Base-by-base conservation (phyloP, 23 tunicate genomes). In the Styela clava region DNA sequence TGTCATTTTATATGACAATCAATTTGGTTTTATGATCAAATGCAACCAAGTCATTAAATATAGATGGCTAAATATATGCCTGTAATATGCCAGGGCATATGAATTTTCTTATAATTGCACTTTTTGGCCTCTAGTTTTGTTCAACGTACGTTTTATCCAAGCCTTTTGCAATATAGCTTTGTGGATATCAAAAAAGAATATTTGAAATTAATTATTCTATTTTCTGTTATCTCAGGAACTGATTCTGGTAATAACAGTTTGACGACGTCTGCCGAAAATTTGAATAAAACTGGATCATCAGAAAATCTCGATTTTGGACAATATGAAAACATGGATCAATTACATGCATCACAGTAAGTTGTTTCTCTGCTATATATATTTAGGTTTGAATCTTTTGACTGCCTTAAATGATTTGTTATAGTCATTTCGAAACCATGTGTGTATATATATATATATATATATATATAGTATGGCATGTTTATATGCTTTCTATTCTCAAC, bases 241-340 rank as follows among this genome's bases (percentile, higher is more conserved):
- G 88, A 78, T 31, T 85, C 83, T 19, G 88, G 88, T 24, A 74
- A 68, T 83, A 78, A 78, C 68, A 78, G 83, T 56, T 3, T 78
- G 65, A n/a, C 83, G 19, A 74, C 83, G 2, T 85, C 88, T 21
- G 65, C 74, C 25, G 88, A 85, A 78, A 37, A 26, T 28, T 24
- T 37, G 56, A 21, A 24, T 25, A 74, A 69, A 30, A 68, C 64
- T 22, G 79, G 69, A 30, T 73, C 80, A n/a, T 73, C 62, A 81
- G 79, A 64, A 24, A 69, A 85, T 63, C 31, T 29, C 22, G 71
- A 29, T 29, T 18, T 67, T 0, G 65, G 37, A 7, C 0, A 24
- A 33, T 52, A 27, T 28, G 33, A 52, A 51, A 56, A n/a, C 64
- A 76, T 76, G 65, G 81, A 52, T 24, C 24, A 76, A 19, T 29